A percentile compares a stretch with the other conserved stretches of the same genome.
Evolutionary conservation across 2,888 invertebrate species (phyloP).

Genomic region (Limnephilus rhombicus): DNA sequence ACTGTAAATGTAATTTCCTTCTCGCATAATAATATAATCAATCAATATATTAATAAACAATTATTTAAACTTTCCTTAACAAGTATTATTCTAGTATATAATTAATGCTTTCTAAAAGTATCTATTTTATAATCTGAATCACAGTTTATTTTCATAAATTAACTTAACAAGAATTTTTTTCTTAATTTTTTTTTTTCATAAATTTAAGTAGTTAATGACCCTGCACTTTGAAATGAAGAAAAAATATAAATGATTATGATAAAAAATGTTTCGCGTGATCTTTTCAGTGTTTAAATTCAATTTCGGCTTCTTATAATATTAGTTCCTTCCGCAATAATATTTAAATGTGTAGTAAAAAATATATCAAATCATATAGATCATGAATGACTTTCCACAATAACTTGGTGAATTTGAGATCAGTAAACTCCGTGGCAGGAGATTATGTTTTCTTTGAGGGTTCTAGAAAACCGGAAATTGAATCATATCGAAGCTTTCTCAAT

Average conservation of each 20-base stretch:
- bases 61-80: constrained; percentile 64
- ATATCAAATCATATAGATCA: constrained; percentile 34
- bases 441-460: constrained; percentile 22
- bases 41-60: constrained; percentile 66
- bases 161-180: constrained; percentile 70
- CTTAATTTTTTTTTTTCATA: constrained; percentile 70
- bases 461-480: background rate
- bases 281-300: constrained; percentile 4
- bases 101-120: constrained; percentile 65
- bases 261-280: constrained; percentile 33
- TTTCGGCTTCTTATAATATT: constrained; percentile 11
- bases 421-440: constrained; percentile 43
- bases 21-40: constrained; percentile 61
- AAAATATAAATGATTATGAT: constrained; percentile 43
- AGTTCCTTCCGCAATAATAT: constrained; percentile 3
- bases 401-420: constrained; percentile 56
- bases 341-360: constrained; percentile 36
- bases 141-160: constrained; percentile 77
- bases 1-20: constrained; percentile 46
- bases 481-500: background rate
- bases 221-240: constrained; percentile 67
- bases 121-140: constrained; percentile 77
- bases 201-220: constrained; percentile 66
- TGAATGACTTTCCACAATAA: background rate
- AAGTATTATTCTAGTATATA: constrained; percentile 59